Conservation (phyloP, 2,888 invertebrate genomes). For the Ochropleura leucogaster region DNA sequence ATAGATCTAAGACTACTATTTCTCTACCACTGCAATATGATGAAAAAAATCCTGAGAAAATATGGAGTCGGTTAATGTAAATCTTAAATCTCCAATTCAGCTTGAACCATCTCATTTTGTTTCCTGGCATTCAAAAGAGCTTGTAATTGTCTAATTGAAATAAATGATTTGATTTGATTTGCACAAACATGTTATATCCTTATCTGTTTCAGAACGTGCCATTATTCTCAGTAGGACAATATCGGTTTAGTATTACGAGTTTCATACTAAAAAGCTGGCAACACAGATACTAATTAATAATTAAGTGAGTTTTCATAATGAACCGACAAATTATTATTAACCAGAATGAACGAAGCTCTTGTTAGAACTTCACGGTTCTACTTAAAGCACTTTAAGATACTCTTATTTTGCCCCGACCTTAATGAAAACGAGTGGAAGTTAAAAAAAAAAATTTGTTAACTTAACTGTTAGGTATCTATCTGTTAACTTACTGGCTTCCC, state of each 20-base stretch:
- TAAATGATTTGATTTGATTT: too few species aligned
- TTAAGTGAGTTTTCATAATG: constrained; percentile 21
- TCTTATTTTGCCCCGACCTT: constrained; percentile 33
- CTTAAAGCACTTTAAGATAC: constrained; percentile 38
- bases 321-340: constrained; percentile 42
- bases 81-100: not conserved
- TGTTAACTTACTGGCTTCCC: not conserved
- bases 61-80: not conserved
- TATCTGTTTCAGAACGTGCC: not conserved
- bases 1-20: too few species aligned
- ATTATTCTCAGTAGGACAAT: not conserved
- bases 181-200: not conserved
- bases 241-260: not conserved
- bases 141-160: too few species aligned
- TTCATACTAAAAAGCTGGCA: not conserved
- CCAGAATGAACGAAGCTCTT: constrained; percentile 49
- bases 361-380: constrained; percentile 40
- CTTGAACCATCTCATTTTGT: too few species aligned
- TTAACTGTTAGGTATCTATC: too few species aligned
- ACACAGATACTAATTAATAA: constrained; percentile 19
- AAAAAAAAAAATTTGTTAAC: constrained; percentile 27
- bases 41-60: too few species aligned
- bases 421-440: constrained; percentile 50
- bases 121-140: too few species aligned
- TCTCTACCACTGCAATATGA: too few species aligned